Evolutionary conservation across 2,888 invertebrate species (phyloP), one percentile per base, ranked within the genome.

Genomic region (Nesidiocoris tenuis): DNA sequence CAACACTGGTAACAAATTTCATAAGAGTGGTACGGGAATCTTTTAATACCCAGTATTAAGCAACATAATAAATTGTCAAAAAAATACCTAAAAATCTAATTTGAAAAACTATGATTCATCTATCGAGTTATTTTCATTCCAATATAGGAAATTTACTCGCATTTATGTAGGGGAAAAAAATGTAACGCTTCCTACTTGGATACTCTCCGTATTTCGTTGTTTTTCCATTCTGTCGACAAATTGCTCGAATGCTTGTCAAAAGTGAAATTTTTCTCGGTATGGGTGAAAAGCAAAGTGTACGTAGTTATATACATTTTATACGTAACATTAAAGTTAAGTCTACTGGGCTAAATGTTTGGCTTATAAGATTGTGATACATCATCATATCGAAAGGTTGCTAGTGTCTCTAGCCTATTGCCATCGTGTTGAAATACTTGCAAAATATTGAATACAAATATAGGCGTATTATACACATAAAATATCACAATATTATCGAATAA

Each of bases 331-430:
- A 22, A 21, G 19, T 24, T 57, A 19, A 39, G 56, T 57, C 19
- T 72, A 22, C 63, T 61, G 72, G 72, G 72, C 61, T 72, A 72
- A 61, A 39, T 61, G 55, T 61, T 54, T 25, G 63, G 72, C 72
- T 72, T 72, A 72, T 61, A 39, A 25, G 72, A 72, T 61, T 72
- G 72, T 72, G 72, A 72, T 72, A 72, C 39, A 72, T 70, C 57
- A 70, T 70, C 70, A 70, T 25, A 63, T 61, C 72, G 54, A 72
- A 59, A 61, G 72, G 57, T 23, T 57, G 70, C 59, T 70, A 54
- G 55, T 16, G 23, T 22, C 57, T 21, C 12, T 54, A 72, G 63
- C 54, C 72, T 21, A 12, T 54, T 22, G 22, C 24, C 21, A 68
- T 25, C 25, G 55, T 19, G 12, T n/a, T 7, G 57, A n/a, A 56